Conservation (phyloP, 2,113 vertebrate genomes). For the Lepisosteus osseus region DNA sequence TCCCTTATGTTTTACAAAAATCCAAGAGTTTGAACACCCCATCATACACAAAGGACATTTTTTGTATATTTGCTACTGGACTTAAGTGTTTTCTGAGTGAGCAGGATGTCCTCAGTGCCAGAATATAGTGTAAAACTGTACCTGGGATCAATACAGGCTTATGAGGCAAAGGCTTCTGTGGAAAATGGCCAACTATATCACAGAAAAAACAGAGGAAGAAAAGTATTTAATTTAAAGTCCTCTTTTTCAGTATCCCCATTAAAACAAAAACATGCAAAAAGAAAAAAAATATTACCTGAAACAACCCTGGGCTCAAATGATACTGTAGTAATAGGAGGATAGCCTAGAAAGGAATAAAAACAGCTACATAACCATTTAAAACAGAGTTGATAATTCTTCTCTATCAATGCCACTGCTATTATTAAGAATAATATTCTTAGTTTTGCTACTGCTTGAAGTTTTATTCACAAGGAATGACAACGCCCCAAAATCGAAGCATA, state of each 20-base stretch:
- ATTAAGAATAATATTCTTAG: too few relatives aligned
- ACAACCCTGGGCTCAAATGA: constrained; percentile 7
- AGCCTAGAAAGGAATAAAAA: constrained; percentile 38
- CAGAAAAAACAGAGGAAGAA: constrained; percentile 17
- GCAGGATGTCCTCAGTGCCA: too few relatives aligned
- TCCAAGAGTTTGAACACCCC: too few relatives aligned
- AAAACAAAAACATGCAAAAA: not conserved
- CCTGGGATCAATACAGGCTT: constrained; percentile 45
- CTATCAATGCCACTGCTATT: too few relatives aligned
- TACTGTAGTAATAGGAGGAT: constrained; percentile 31
- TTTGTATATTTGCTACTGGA: too few relatives aligned
- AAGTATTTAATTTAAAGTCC: not conserved
- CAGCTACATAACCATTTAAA: not conserved
- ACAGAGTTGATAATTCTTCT: not conserved
- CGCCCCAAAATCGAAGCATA: too few relatives aligned
- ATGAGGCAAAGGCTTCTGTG: constrained; percentile 40
- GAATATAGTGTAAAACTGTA: constrained; percentile 29
- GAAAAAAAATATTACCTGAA: constrained; percentile 37
- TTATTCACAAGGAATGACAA: too few relatives aligned
- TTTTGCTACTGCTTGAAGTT: not conserved
- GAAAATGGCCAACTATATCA: constrained; percentile 35
- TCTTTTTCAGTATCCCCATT: not conserved
- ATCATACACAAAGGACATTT: too few relatives aligned
- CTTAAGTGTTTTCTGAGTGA: too few relatives aligned
- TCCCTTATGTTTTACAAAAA: too few relatives aligned